These are phyloP conservation scores for Trachemys scripta DNA, from an alignment of 2,113 vertebrate species.

Conservation along the genomic window DNA sequence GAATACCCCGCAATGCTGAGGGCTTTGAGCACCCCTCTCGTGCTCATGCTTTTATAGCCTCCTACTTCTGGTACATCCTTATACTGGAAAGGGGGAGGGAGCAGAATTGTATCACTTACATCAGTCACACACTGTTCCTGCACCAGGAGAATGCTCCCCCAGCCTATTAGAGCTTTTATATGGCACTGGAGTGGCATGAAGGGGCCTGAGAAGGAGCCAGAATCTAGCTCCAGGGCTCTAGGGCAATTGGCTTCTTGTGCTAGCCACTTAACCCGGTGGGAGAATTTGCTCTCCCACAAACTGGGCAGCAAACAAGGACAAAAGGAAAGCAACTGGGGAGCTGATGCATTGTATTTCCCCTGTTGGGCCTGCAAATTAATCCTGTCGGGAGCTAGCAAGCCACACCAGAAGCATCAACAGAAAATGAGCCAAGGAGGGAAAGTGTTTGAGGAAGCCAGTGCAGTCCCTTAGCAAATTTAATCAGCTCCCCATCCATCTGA, in stretches of 20 bases:
- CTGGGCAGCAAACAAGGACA: slow-evolving; percentile 43
- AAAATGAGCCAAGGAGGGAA: slow-evolving; percentile 26
- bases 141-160: not conserved
- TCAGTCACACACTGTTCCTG: not conserved
- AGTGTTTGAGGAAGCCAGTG: slow-evolving; percentile 14
- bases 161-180: not conserved
- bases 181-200: not conserved
- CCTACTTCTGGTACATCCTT: fast-evolving
- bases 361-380: slow-evolving; percentile 66
- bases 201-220: not conserved
- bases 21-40: not conserved
- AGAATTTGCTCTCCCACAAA: slow-evolving; percentile 1
- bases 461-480: slow-evolving; percentile 5
- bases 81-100: fast-evolving
- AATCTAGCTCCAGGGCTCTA: not conserved
- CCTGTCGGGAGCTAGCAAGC: slow-evolving; percentile 54
- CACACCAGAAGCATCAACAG: slow-evolving; percentile 31
- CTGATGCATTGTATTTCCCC: slow-evolving; percentile 62
- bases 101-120: not conserved
- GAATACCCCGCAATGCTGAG: not conserved
- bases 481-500: not conserved
- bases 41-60: not conserved
- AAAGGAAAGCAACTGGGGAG: slow-evolving; percentile 15
- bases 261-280: slow-evolving; percentile 53
- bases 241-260: slow-evolving; percentile 35